Base-by-base conservation (phyloP, 2,888 invertebrate species). In the Protula sp. region DNA sequence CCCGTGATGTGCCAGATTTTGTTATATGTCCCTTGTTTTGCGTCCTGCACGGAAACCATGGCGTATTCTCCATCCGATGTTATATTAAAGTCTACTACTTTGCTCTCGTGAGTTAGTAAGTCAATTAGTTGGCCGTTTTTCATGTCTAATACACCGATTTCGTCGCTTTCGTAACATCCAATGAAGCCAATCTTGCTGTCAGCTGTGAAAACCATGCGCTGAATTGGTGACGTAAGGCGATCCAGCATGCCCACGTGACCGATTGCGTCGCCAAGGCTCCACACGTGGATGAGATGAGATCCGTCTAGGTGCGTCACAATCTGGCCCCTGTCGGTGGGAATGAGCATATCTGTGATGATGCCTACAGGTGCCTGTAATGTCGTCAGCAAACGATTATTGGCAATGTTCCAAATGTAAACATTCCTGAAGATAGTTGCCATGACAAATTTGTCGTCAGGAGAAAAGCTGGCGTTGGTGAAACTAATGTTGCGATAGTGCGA, bases 121-220 rank as follows among this genome's bases (percentile, higher is more conserved):
- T 80, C 78, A 1, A 73, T 59, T 69, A 81, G 70, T 19, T 67
- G 60, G 2, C 81, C 81, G 51, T 67, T 73, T 54, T 55, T 51
- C 74, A 79, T 74, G 62, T 78, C 77, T 22, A 79, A 69, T 22
- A 81, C 74, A 1, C 77, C 81, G 2, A 81, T 65, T 58, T 78
- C 79, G 58, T 79, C 77, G 58, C 79, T 76, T 22, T 68, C 61
- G 1, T 62, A 58, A 58, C 79, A 78, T 28, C 63, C 64, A 26
- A 76, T 74, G 57, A 74, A 76, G 1, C 74, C 75, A 19, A 69
- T 61, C 1, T 30, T 47, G 30, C 70, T 72, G 60, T 74, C 72
- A 2, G 60, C 47, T 0, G 76, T 72, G 3, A 76, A 57, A 54
- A 69, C 67, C 19, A 78, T 67, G 24, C 73, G 70, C 9, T 64